phyloP scores from a whole-genome alignment of 2,888 invertebrate species.

The Podabrus alpinus region DNA sequence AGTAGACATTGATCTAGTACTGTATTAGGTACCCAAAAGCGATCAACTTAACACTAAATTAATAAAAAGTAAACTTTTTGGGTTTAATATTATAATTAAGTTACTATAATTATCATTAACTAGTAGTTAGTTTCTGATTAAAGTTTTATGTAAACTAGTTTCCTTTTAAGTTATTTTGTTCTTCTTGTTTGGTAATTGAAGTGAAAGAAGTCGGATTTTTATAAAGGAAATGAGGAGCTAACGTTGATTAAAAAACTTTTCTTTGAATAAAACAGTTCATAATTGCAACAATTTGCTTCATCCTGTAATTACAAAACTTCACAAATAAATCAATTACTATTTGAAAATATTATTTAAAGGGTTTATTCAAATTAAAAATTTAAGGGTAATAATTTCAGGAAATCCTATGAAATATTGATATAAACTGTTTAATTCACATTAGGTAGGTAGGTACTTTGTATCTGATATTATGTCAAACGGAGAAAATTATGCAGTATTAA shows the following conservation, averaged over 20 bases:
- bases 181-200: background rate
- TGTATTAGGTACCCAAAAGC: too few species aligned
- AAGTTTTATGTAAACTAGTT: background rate
- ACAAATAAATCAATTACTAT: background rate
- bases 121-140: background rate
- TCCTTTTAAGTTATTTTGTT: background rate
- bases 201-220: background rate
- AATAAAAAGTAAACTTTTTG: background rate
- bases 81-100: background rate
- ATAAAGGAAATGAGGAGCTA: background rate
- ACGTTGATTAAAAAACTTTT: background rate
- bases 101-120: background rate
- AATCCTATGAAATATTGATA: background rate
- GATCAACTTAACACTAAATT: background rate
- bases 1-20: background rate
- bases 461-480: background rate
- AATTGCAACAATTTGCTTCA: background rate
- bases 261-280: background rate
- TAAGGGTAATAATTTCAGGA: background rate
- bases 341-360: background rate
- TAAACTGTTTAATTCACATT: background rate
- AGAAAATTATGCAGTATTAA: background rate
- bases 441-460: background rate
- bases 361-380: background rate
- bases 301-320: background rate